Percentiles rank a stretch among this genome's conserved stretches.
Conservation (phyloP, 2,888 invertebrate genomes). For the Scaptodrosophila latifasciaeformis region DNA sequence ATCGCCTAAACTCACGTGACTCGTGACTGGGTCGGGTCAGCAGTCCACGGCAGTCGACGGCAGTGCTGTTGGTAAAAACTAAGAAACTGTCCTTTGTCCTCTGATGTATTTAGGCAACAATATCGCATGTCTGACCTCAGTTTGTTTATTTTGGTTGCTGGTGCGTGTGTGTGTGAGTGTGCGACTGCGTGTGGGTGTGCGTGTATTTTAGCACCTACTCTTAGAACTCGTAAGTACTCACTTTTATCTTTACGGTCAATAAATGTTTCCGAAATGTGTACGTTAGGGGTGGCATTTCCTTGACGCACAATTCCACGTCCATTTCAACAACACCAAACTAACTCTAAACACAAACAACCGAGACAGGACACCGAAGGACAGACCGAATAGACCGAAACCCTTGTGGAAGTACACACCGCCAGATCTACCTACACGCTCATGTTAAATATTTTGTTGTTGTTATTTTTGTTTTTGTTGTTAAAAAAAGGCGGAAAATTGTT, state of each 20-base stretch:
- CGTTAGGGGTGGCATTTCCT: slow-evolving; percentile 43
- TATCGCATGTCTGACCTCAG: slow-evolving; percentile 51
- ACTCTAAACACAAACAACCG: slow-evolving; percentile 8
- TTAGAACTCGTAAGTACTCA: slow-evolving; percentile 36
- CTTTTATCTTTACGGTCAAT: slow-evolving; percentile 62
- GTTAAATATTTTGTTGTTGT: too few relatives aligned
- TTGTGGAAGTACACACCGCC: slow-evolving; percentile 3
- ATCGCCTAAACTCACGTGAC: slow-evolving; percentile 13
- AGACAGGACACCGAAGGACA: not conserved
- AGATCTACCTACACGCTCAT: not conserved
- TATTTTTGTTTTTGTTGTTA: too few relatives aligned
- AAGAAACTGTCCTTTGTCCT: not conserved
- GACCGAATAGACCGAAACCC: too few relatives aligned
- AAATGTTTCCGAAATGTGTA: slow-evolving; percentile 33
- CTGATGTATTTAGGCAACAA: slow-evolving; percentile 21
- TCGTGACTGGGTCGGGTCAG: slow-evolving; percentile 27
- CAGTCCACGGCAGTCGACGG: too few relatives aligned
- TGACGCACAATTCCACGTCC: slow-evolving; percentile 20
- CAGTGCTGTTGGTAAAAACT: too few relatives aligned
- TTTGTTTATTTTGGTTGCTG: slow-evolving; percentile 34
- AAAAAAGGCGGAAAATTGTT: too few relatives aligned
- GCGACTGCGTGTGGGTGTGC: slow-evolving; percentile 25
- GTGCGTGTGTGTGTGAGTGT: slow-evolving; percentile 11
- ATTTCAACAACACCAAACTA: too few relatives aligned
- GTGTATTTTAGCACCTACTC: slow-evolving; percentile 55